A percentile compares a stretch with the other conserved stretches of the same genome.
phyloP scores from a whole-genome alignment of 2,113 vertebrate genomes.

The Abramis brama region DNA sequence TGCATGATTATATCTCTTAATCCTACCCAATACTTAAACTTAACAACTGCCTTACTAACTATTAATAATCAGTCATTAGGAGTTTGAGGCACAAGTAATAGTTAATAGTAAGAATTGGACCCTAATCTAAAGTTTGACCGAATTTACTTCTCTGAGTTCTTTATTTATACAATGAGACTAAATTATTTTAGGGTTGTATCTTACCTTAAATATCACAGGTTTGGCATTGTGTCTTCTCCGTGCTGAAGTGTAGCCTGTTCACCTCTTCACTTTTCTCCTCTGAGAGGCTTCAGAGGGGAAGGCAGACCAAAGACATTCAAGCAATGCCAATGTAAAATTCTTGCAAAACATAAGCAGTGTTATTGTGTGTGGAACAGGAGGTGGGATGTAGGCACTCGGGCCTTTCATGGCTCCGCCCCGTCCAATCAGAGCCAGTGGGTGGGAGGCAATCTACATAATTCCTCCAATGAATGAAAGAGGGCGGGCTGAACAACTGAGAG shows the following conservation, averaged over 20 bases:
- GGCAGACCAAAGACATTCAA: constrained; percentile 65
- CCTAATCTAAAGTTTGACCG: too few species aligned
- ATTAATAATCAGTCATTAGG: too few species aligned
- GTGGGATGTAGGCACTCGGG: constrained; percentile 58
- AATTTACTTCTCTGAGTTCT: background rate
- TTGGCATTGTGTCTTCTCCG: constrained; percentile 30
- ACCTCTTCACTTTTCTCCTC: constrained; percentile 50
- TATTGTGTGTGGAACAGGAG: constrained; percentile 67
- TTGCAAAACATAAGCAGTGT: constrained; percentile 73
- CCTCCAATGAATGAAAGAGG: constrained; percentile 59
- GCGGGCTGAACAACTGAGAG: constrained; percentile 17
- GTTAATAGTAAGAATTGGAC: too few species aligned
- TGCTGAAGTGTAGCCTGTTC: background rate
- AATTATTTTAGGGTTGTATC: background rate
- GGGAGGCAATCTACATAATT: constrained; percentile 29
- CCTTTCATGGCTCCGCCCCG: constrained; percentile 39
- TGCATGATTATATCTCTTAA: too few species aligned
- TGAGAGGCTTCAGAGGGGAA: constrained; percentile 53
- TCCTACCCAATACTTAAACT: too few species aligned
- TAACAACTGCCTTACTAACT: too few species aligned
- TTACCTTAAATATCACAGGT: constrained; percentile 39
- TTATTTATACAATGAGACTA: background rate
- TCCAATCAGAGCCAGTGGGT: constrained; percentile 60
- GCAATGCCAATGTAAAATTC: constrained; percentile 65
- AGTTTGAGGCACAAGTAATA: too few species aligned